Evolutionary conservation across 2,888 invertebrate species (phyloP).

Genomic region (Scaptomyza flava): DNA sequence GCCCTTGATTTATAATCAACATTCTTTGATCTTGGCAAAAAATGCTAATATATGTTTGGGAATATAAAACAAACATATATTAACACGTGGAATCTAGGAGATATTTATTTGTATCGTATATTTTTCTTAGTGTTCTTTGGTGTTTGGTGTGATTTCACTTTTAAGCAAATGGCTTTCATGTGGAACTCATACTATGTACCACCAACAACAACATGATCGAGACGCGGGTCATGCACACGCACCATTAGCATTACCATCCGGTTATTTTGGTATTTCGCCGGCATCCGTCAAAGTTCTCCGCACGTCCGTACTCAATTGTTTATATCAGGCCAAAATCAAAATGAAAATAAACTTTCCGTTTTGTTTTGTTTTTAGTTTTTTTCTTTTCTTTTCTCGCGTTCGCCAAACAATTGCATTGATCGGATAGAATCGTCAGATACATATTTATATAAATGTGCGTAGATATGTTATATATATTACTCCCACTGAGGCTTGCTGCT

Average conservation of each 20-base stretch:
- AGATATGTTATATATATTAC: neutral
- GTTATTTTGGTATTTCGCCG: slow-evolving; percentile 56
- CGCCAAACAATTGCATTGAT: slow-evolving; percentile 62
- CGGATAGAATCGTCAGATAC: slow-evolving; percentile 9
- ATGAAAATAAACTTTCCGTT: slow-evolving; percentile 66
- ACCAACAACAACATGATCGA: neutral
- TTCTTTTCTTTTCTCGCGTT: slow-evolving; percentile 7
- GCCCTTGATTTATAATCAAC: slow-evolving; percentile 69
- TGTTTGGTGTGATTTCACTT: slow-evolving; percentile 21
- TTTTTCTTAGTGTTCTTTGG: slow-evolving; percentile 6
- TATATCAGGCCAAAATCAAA: slow-evolving; percentile 64
- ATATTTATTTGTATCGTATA: neutral
- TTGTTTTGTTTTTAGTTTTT: slow-evolving; percentile 6
- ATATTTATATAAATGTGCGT: slow-evolving; percentile 16
- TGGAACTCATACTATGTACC: slow-evolving; percentile 27
- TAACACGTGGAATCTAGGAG: slow-evolving; percentile 42
- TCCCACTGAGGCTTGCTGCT: neutral
- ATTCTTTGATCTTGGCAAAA: slow-evolving; percentile 69
- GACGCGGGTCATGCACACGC: slow-evolving; percentile 48
- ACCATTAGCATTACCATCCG: slow-evolving; percentile 53
- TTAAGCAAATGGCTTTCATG: slow-evolving; percentile 54
- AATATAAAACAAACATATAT: slow-evolving; percentile 13
- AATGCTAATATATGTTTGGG: slow-evolving; percentile 45
- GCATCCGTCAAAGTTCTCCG: slow-evolving; percentile 70
- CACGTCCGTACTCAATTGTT: slow-evolving; percentile 59